Percentiles rank a stretch among this genome's conserved stretches.
phyloP scores from a whole-genome alignment of 2,888 invertebrate species.

The Leptinotarsa tumamoca region DNA sequence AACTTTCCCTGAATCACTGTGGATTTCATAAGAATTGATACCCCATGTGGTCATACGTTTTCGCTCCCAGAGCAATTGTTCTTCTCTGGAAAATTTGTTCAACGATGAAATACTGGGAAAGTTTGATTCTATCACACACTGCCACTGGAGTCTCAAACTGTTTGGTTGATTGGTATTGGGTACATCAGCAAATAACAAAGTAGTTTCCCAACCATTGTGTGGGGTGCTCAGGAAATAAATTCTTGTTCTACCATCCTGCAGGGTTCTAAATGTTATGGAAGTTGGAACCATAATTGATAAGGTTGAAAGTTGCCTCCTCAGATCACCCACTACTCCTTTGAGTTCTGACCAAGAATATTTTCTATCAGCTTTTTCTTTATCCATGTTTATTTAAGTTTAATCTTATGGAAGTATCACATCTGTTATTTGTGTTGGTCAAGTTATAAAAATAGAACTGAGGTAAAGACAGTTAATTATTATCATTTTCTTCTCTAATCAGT shows the following conservation, averaged over 20 bases:
- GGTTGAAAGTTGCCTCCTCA: slow-evolving; percentile 82
- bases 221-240: slow-evolving; percentile 92
- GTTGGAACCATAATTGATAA: slow-evolving; percentile 86
- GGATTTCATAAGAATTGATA: slow-evolving; percentile 92
- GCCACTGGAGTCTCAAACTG: slow-evolving; percentile 76
- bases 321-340: slow-evolving; percentile 82
- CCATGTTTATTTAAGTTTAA: slow-evolving; percentile 44
- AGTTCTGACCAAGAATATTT: slow-evolving; percentile 82
- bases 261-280: slow-evolving; percentile 82
- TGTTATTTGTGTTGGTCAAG: slow-evolving; percentile 46
- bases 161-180: slow-evolving; percentile 72
- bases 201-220: slow-evolving; percentile 90
- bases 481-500: slow-evolving; percentile 21
- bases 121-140: slow-evolving; percentile 84
- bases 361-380: slow-evolving; percentile 51
- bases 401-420: slow-evolving; percentile 48
- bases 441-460: slow-evolving; percentile 47
- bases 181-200: slow-evolving; percentile 88
- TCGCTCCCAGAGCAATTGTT: slow-evolving; percentile 90
- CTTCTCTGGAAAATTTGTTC: slow-evolving; percentile 82
- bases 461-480: slow-evolving; percentile 29
- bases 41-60: slow-evolving; percentile 94
- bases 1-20: slow-evolving; percentile 83
- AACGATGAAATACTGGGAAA: slow-evolving; percentile 73
- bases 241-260: slow-evolving; percentile 83